Conservation (phyloP, 2,888 invertebrate genomes). For the Pristionchus entomophagus region DNA sequence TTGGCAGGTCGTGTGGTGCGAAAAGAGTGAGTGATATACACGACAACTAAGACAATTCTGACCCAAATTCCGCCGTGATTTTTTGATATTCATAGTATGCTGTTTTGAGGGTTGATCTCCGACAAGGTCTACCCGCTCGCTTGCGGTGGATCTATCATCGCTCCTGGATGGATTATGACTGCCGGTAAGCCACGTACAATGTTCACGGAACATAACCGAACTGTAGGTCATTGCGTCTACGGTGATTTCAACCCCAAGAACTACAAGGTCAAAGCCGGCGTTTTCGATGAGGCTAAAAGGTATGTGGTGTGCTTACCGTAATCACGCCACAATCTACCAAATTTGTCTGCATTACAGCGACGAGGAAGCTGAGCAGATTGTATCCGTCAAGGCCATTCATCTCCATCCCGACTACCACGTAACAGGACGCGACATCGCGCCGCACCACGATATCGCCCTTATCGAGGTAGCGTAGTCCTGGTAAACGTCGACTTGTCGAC, state of each 20-base stretch:
- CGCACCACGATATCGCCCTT: slow-evolving; percentile 51
- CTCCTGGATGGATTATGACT: slow-evolving; percentile 52
- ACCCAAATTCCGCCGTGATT: too few species aligned
- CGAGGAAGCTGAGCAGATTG: slow-evolving; percentile 50
- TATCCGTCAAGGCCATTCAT: slow-evolving; percentile 50
- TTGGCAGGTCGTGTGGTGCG: too few species aligned
- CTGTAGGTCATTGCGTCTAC: slow-evolving; percentile 52
- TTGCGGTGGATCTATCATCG: slow-evolving; percentile 55
- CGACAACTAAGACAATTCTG: too few species aligned
- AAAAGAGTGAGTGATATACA: too few species aligned
- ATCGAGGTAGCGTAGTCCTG: slow-evolving; percentile 47
- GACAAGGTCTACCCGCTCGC: slow-evolving; percentile 48
- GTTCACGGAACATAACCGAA: not conserved
- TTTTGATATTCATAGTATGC: not conserved
- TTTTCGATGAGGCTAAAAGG: slow-evolving; percentile 50
- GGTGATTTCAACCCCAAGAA: slow-evolving; percentile 44
- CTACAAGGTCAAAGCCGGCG: slow-evolving; percentile 50
- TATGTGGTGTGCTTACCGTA: slow-evolving; percentile 4
- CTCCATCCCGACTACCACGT: slow-evolving; percentile 54
- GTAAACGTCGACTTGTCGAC: too few species aligned
- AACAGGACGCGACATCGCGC: too few species aligned
- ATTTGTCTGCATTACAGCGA: not conserved
- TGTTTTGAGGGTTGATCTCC: not conserved
- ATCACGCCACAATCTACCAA: too few species aligned
- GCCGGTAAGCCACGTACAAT: slow-evolving; percentile 43